A percentile compares a stretch with the other conserved stretches of the same genome.
phyloP scores from a whole-genome alignment of 2,888 invertebrate species.

The Drosophila kuntzei region DNA sequence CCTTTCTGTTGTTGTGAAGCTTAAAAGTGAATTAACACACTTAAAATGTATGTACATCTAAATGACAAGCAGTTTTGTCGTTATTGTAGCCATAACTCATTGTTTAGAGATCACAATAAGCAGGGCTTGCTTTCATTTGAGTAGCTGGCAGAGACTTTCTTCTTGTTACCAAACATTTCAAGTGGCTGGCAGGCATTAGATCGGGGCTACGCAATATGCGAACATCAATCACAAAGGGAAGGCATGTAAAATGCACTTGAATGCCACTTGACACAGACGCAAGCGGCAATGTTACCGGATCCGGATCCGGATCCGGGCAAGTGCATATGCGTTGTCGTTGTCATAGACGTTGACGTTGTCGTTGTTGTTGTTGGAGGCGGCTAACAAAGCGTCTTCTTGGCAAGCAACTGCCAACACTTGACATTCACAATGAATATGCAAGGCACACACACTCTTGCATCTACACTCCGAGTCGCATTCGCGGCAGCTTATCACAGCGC shows the following conservation, averaged over 20 bases:
- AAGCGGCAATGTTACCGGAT: conserved; percentile 44
- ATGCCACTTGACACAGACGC: conserved; percentile 71
- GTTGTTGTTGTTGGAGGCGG: conserved; percentile 28
- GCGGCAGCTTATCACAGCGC: conserved; percentile 69
- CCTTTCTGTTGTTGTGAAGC: conserved; percentile 9
- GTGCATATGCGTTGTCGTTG: conserved; percentile 26
- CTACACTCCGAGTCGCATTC: conserved; percentile 27
- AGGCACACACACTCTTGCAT: conserved; percentile 37
- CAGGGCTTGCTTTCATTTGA: conserved; percentile 13
- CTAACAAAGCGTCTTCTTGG: conserved; percentile 69
- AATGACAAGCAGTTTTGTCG: conserved; percentile 9
- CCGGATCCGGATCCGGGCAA: conserved; percentile 23
- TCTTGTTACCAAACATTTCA: conserved; percentile 22
- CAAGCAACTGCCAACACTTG: conserved; percentile 72
- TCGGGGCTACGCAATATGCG: conserved; percentile 38
- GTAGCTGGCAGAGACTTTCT: conserved; percentile 29
- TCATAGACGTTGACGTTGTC: conserved; percentile 2
- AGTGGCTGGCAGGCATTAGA: conserved; percentile 17
- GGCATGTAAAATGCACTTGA: conserved; percentile 70
- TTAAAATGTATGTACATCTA: conserved; percentile 6
- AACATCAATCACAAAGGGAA: conserved; percentile 68
- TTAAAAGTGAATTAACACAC: conserved; percentile 16
- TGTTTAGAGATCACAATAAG: conserved; percentile 21
- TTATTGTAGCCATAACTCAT: conserved; percentile 13
- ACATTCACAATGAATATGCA: conserved; percentile 76